Evolutionary conservation across 2,888 invertebrate genomes (phyloP), one percentile per base, ranked within the genome.

Genomic region (Phortica magna): DNA sequence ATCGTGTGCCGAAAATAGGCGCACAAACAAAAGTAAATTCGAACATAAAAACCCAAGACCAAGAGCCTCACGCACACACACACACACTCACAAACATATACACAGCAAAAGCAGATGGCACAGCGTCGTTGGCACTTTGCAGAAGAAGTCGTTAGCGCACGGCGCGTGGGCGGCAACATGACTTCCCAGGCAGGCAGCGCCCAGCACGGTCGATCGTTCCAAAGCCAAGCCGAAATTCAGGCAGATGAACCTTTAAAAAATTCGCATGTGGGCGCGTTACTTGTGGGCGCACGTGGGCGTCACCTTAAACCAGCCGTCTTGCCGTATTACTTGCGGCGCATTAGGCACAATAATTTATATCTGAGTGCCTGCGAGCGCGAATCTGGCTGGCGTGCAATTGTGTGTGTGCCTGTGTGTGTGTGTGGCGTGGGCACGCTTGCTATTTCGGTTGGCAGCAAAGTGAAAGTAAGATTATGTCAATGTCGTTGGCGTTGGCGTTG

Each of bases 91-190:
- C 31, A 65, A n/a, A n/a, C n/a, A n/a, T n/a, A n/a, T n/a, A n/a
- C n/a, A n/a, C n/a, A n/a, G n/a, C n/a, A n/a, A n/a, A n/a, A 22
- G 9, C 39, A 10, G 41, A n/a, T n/a, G 41, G 31, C 31, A 31
- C 31, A 31, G 31, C 31, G 31, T 31, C 31, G 31, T 4, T 31
- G 9, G 17, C 10, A 17, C 61, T 64, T 48, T 75, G 64, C 17
- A 55, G 75, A 48, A 59, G 72, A 72, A 71, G 65, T 10, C 59
- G 73, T 72, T 74, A 67, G 68, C 67, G 22, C 39, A 1, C 71
- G 31, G 68, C n/a, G 6, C 19, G 17, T 59, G 59, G 59, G 59
- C 59, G 59, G 59, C 59, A 17, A 19, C 59, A 10, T 48, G 14
- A 48, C 48, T 14, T 48, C 14, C 2, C 14, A 7, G 48, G 48